These are phyloP conservation scores for Chrysotoxum bicinctum DNA, from an alignment of 2,888 invertebrate species.

Conservation along the genomic window DNA sequence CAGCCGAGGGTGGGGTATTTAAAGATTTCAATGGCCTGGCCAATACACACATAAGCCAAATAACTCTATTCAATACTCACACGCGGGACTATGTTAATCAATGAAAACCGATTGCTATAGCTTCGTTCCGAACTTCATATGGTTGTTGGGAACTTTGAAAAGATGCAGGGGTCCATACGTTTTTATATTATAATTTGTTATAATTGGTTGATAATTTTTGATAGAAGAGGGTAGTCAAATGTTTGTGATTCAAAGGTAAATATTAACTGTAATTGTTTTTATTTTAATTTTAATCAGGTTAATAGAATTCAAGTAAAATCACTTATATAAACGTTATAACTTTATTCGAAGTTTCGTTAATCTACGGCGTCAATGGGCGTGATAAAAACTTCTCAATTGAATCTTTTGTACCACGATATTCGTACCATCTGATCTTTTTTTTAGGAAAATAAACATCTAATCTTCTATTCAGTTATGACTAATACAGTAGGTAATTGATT, in stretches of 20 bases:
- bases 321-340: too few species aligned
- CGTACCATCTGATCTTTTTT: background rate
- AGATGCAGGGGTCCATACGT: background rate
- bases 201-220: conserved; percentile 64
- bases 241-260: conserved; percentile 16
- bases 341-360: background rate
- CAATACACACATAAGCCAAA: conserved; percentile 36
- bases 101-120: conserved; percentile 20
- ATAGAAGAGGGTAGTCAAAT: conserved; percentile 9
- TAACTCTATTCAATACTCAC: conserved; percentile 37
- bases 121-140: background rate
- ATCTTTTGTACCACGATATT: background rate
- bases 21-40: conserved; percentile 44
- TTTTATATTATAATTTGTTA: background rate
- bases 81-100: conserved; percentile 54
- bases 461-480: background rate
- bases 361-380: background rate
- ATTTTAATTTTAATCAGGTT: conserved; percentile 22
- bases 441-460: background rate
- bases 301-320: background rate
- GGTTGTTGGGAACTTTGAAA: background rate
- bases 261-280: conserved; percentile 10
- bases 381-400: background rate
- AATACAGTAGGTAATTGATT: background rate
- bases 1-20: conserved; percentile 55